Evolutionary conservation across 2,888 invertebrate species (phyloP).

Genomic region (Pyrocoelia pectoralis): DNA sequence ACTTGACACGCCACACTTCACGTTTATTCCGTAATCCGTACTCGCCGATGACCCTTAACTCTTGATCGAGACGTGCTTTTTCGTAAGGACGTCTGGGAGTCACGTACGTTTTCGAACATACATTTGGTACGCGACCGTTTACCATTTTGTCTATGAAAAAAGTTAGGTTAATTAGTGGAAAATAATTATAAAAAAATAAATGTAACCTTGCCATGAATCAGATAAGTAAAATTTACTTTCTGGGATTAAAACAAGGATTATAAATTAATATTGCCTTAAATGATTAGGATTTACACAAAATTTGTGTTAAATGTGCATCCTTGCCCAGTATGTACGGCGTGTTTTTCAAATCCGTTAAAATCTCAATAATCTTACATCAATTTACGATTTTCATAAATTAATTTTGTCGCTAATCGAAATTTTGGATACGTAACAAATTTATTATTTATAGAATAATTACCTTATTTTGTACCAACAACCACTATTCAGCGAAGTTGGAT

Average conservation of each 20-base stretch:
- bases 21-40: slow-evolving; percentile 99
- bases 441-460: too few relatives aligned
- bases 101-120: slow-evolving; percentile 97
- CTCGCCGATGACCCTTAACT: slow-evolving; percentile 98
- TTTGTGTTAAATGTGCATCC: slow-evolving; percentile 38
- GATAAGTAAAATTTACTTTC: slow-evolving; percentile 44
- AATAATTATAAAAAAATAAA: neutral
- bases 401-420: too few relatives aligned
- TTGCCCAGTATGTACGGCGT: slow-evolving; percentile 50
- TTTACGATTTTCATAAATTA: too few relatives aligned
- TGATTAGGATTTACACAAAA: slow-evolving; percentile 46
- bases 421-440: too few relatives aligned
- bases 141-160: too few relatives aligned
- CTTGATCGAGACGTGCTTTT: slow-evolving; percentile 99
- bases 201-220: slow-evolving; percentile 53
- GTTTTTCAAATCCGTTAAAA: neutral
- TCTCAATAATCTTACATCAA: neutral
- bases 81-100: slow-evolving; percentile 99
- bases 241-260: slow-evolving; percentile 53
- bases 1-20: slow-evolving; percentile 99
- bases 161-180: too few relatives aligned
- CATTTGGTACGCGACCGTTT: slow-evolving; percentile 90
- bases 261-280: slow-evolving; percentile 47
- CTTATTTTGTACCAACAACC: too few relatives aligned
- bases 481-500: too few relatives aligned